Evolutionary conservation across 2,888 invertebrate genomes (phyloP).

Genomic region (Meloe dianella): DNA sequence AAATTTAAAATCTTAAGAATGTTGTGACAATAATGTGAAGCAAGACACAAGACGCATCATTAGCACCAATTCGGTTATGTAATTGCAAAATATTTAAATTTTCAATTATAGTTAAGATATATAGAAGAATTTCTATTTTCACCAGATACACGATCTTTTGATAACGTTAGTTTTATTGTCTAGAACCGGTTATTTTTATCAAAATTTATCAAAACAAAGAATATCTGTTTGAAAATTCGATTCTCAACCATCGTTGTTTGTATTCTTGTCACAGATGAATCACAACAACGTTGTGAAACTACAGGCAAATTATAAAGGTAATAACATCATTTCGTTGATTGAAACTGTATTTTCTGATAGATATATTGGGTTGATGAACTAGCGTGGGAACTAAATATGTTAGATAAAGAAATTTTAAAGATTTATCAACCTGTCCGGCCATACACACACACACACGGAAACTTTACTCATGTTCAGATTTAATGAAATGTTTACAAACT

Average conservation of each 20-base stretch:
- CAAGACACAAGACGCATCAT: conserved; percentile 17
- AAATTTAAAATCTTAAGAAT: conserved; percentile 30
- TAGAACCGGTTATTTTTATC: not conserved
- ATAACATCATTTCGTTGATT: too few species aligned
- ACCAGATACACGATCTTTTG: not conserved
- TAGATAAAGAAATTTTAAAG: conserved; percentile 42
- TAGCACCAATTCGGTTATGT: conserved; percentile 4
- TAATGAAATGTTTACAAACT: conserved; percentile 17
- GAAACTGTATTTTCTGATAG: not conserved
- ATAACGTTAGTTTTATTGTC: not conserved
- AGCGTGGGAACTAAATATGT: conserved; percentile 42
- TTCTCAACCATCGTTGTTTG: not conserved
- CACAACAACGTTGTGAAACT: not conserved
- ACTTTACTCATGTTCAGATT: conserved; percentile 21
- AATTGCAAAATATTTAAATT: not conserved
- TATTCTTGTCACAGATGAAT: not conserved
- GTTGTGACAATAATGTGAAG: conserved; percentile 13
- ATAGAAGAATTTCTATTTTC: not conserved
- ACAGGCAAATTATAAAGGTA: not conserved
- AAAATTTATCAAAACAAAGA: not conserved
- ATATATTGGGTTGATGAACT: conserved; percentile 33
- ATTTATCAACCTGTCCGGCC: conserved; percentile 38
- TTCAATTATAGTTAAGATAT: not conserved
- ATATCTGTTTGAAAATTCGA: not conserved
- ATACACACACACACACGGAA: too few species aligned